Evolutionary conservation across 2,797 vertebrate species (phyloP).

Genomic region (Tinamus major): DNA sequence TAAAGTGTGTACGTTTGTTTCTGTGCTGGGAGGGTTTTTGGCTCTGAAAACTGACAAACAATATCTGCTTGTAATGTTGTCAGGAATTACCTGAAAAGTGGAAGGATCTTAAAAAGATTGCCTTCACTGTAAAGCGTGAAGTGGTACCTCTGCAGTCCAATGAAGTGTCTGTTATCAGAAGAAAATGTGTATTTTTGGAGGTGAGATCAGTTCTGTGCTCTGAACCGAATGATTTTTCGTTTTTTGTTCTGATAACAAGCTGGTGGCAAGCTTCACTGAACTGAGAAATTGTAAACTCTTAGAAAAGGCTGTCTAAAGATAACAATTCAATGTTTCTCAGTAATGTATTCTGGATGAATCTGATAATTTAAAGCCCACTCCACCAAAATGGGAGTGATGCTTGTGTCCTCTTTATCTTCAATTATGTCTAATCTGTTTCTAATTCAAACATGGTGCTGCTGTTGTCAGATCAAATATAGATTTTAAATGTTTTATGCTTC

Average conservation of each 20-base stretch:
- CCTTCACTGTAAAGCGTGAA: slow-evolving; percentile 88
- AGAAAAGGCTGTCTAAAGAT: slow-evolving; percentile 96
- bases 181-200: slow-evolving; percentile 91
- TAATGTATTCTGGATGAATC: slow-evolving; percentile 96
- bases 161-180: slow-evolving; percentile 90
- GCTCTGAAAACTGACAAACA: slow-evolving; percentile 47
- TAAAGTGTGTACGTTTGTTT: not conserved
- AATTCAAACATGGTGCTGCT: slow-evolving; percentile 78
- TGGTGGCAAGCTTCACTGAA: slow-evolving; percentile 97
- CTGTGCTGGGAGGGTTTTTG: not conserved
- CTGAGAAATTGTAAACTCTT: slow-evolving; percentile 99
- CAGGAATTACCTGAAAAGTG: slow-evolving; percentile 87
- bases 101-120: slow-evolving; percentile 85
- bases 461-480: slow-evolving; percentile 84
- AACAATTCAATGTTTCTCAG: slow-evolving; percentile 97
- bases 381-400: slow-evolving; percentile 81
- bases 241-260: slow-evolving; percentile 96
- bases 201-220: slow-evolving; percentile 93
- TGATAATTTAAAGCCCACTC: slow-evolving; percentile 94
- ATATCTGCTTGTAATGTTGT: slow-evolving; percentile 30
- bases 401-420: slow-evolving; percentile 83
- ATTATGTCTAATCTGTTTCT: slow-evolving; percentile 85
- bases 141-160: slow-evolving; percentile 86
- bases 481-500: slow-evolving; percentile 82
- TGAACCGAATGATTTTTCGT: slow-evolving; percentile 88